Evolutionary conservation across 2,888 invertebrate genomes (phyloP), one percentile per base, ranked within the genome.

Genomic region (Drosophila kuntzei): DNA sequence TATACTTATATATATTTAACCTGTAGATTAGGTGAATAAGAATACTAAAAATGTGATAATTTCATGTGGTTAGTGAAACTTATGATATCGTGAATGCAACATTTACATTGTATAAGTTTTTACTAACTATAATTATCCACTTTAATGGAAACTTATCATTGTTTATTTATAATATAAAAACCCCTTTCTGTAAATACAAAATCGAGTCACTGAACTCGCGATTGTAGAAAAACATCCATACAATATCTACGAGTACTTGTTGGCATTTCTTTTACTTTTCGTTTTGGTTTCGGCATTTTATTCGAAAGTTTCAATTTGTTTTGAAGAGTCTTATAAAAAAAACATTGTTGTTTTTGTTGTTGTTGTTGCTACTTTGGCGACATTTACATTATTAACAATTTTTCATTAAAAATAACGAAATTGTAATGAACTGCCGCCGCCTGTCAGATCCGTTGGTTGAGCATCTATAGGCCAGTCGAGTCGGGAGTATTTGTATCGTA

Each of bases 121-220:
- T n/a, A 2, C 14, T 4, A 0, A 46, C 11, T 44, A 2, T 16
- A 14, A 14, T 16, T 27, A 44, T 8, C 9, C 3, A 18, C 18
- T 47, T 6, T 18, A 2, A 46, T 18, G 6, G 1, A 16, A 27
- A 5, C 27, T 27, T 16, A 6, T 25, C 1, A n/a, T 8, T 27
- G 7, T 25, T 9, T 22, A 25, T 36, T 9, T 11, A 47, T 36
- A 51, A 36, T 8, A 27, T 27, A 8, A 50, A 20, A 6, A 5
- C n/a, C 16, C 20, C n/a, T n/a, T 18, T 20, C 12, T 12, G 7
- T 18, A n/a, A 22, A 22, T 41, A 12, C 14, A 8, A 2, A 29
- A 34, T 16, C 9, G 46, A 65, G 78, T 78, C 80, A 66, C 32
- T 75, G 78, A 79, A 75, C 80, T 49, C 59, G 14, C 18, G n/a